phyloP scores from a whole-genome alignment of 2,113 vertebrate species.

The Calidris pygmaea region DNA sequence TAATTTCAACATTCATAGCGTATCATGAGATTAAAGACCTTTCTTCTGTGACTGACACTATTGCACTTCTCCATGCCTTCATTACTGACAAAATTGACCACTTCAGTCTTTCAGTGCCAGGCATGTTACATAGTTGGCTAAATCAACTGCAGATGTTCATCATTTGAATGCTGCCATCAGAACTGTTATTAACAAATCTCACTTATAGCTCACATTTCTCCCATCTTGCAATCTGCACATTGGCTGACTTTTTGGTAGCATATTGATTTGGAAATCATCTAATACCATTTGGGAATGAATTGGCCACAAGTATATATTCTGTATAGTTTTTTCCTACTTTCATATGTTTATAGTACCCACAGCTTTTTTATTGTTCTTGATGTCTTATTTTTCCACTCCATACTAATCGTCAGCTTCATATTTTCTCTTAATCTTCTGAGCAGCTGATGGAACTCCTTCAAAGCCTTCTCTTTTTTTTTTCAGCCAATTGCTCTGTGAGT shows the following conservation, averaged over 20 bases:
- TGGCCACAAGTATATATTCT: not conserved
- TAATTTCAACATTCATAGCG: not conserved
- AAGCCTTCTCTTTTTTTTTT: not conserved
- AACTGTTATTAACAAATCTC: not conserved
- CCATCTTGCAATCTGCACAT: not conserved
- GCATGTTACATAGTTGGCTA: not conserved
- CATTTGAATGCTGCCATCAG: not conserved
- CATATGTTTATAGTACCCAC: not conserved
- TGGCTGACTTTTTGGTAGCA: not conserved
- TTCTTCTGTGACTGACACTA: not conserved
- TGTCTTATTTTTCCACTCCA: not conserved
- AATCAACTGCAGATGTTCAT: not conserved
- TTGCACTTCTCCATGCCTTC: not conserved
- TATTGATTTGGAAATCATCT: not conserved
- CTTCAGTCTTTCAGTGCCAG: not conserved
- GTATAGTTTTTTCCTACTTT: not conserved
- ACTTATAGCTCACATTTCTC: not conserved
- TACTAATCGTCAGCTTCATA: not conserved
- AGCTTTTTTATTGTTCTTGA: not conserved
- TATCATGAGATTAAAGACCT: not conserved
- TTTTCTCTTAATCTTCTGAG: not conserved
- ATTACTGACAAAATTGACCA: not conserved
- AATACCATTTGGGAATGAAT: not conserved
- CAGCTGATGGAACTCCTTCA: not conserved
- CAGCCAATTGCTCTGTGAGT: fast-evolving